Conservation (phyloP, 2,113 vertebrate species). For the Phyllostomus hastatus region DNA sequence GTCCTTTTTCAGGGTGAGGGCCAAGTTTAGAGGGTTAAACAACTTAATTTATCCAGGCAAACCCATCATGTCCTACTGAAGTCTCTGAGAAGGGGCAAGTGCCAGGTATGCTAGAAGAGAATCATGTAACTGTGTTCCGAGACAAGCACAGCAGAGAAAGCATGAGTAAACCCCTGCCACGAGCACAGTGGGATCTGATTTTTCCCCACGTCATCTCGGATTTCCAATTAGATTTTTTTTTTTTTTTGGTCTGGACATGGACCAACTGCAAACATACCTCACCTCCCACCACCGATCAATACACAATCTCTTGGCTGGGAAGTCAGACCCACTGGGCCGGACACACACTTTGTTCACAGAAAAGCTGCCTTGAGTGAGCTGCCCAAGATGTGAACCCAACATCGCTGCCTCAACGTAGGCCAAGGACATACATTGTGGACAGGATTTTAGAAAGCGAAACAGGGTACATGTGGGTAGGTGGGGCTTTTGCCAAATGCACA, state of each 20-base stretch:
- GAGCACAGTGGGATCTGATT: background rate
- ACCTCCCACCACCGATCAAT: background rate
- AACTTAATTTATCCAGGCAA: background rate
- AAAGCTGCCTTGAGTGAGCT: background rate
- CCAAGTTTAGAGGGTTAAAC: background rate
- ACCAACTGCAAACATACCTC: background rate
- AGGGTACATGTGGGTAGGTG: fast-evolving
- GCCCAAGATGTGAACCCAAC: background rate
- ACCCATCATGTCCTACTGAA: too few relatives aligned
- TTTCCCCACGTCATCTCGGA: background rate
- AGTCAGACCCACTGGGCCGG: background rate
- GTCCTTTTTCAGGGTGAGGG: background rate
- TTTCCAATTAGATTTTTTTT: background rate
- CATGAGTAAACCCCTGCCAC: fast-evolving
- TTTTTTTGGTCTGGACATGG: background rate
- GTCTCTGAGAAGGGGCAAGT: background rate
- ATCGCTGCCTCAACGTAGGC: background rate
- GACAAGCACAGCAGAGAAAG: background rate
- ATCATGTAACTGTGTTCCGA: background rate
- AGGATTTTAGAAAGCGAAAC: background rate
- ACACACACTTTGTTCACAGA: background rate
- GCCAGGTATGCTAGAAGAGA: background rate
- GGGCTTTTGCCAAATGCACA: background rate
- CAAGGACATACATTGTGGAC: fast-evolving
- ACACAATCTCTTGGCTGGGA: background rate